Evolutionary conservation across 2,888 invertebrate species (phyloP).

Genomic region (Tachina lurida): DNA sequence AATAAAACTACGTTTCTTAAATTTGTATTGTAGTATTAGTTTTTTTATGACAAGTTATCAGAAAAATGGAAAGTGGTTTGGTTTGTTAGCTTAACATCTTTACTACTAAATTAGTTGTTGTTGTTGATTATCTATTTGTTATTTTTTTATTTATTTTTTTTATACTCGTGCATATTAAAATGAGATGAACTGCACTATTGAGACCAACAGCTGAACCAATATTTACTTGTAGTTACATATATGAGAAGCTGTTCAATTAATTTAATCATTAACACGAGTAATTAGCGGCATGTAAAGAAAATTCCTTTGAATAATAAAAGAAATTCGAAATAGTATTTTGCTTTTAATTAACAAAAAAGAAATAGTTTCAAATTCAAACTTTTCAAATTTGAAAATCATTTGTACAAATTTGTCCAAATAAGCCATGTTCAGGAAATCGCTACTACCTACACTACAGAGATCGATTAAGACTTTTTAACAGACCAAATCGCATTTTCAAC

Average conservation of each 20-base stretch:
- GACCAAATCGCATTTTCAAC: no score
- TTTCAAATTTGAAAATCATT: no score
- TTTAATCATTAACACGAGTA: constrained; percentile 26
- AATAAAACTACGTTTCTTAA: constrained; percentile 50
- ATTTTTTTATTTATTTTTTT: constrained; percentile 15
- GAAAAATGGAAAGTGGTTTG: constrained; percentile 72
- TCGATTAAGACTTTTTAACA: no score
- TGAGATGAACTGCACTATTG: constrained; percentile 40
- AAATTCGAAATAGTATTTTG: background rate
- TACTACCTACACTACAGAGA: no score
- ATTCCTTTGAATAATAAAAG: constrained; percentile 8
- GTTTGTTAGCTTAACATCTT: constrained; percentile 69
- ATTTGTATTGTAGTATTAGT: constrained; percentile 42
- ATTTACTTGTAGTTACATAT: constrained; percentile 19
- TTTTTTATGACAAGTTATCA: constrained; percentile 68
- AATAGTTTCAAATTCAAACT: background rate
- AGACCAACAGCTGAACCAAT: constrained; percentile 39
- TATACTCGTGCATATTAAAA: constrained; percentile 36
- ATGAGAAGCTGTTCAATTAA: constrained; percentile 56
- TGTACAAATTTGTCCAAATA: no score
- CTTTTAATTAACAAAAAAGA: background rate
- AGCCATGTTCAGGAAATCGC: no score
- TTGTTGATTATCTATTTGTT: constrained; percentile 35
- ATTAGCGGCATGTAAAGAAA: background rate
- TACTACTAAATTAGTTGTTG: constrained; percentile 57